These are phyloP conservation scores for Rattus rattus DNA, from an alignment of 2,113 vertebrate species.

Conservation along the genomic window DNA sequence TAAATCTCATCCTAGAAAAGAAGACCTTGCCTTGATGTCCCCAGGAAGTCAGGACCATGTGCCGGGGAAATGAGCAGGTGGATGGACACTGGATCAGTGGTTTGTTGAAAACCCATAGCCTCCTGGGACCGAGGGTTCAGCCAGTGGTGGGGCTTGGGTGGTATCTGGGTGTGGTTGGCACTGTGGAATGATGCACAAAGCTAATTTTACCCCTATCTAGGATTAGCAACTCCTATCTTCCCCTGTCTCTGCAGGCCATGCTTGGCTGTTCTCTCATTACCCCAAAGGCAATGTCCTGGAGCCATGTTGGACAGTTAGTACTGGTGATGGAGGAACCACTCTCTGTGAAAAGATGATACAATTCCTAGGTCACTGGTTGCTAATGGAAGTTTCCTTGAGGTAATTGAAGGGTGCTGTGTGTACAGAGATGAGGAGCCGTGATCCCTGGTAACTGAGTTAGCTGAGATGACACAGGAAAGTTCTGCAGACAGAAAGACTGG, in stretches of 20 bases:
- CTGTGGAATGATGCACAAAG: fast-evolving
- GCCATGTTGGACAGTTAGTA: background rate
- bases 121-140: background rate
- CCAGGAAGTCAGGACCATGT: background rate
- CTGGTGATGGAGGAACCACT: background rate
- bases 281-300: background rate
- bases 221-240: background rate
- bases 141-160: fast-evolving
- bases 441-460: too few species aligned
- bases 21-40: background rate
- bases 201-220: background rate
- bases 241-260: background rate
- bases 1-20: background rate
- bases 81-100: background rate
- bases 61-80: background rate
- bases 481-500: background rate
- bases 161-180: background rate
- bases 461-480: background rate
- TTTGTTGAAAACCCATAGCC: background rate
- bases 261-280: background rate
- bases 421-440: background rate
- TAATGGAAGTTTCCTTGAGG: background rate
- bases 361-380: background rate
- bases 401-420: background rate
- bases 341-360: background rate